Conservation (phyloP, 2,888 invertebrate species). For the Ectemnius continuus region DNA sequence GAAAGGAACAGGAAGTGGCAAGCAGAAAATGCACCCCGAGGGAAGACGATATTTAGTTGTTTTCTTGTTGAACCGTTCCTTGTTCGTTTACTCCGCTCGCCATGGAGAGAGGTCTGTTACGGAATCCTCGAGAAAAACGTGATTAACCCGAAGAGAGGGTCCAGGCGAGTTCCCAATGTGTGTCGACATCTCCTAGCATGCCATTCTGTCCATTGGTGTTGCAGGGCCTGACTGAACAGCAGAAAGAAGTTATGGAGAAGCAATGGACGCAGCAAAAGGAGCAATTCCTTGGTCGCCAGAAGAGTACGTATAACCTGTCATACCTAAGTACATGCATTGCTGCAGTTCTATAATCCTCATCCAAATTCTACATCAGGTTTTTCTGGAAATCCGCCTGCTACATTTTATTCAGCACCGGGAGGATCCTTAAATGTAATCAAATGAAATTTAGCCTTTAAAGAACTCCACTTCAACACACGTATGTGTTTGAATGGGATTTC, state of each 20-base stretch:
- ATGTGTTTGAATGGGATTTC: too few species aligned
- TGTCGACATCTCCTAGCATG: slow-evolving; percentile 73
- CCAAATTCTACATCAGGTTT: not conserved
- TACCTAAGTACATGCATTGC: slow-evolving; percentile 26
- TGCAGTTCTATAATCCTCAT: not conserved
- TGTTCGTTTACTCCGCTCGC: not conserved
- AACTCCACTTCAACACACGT: too few species aligned
- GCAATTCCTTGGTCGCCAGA: slow-evolving; percentile 93
- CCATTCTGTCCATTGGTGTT: slow-evolving; percentile 71
- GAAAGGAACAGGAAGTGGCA: not conserved
- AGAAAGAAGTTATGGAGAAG: slow-evolving; percentile 92
- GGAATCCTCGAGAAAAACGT: slow-evolving; percentile 30
- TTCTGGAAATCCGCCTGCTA: not conserved
- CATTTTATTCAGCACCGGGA: not conserved
- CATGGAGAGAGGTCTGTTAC: slow-evolving; percentile 30
- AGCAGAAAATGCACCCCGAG: not conserved
- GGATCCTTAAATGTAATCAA: too few species aligned
- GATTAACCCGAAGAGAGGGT: slow-evolving; percentile 14
- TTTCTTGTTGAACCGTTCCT: not conserved
- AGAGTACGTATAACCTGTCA: slow-evolving; percentile 83
- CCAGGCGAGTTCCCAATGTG: slow-evolving; percentile 54
- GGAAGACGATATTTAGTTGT: not conserved
- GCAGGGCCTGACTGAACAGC: slow-evolving; percentile 91
- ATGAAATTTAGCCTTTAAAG: too few species aligned
- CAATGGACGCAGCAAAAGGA: slow-evolving; percentile 92